These are phyloP conservation scores for Schizothorax lantsangensis DNA, from an alignment of 2,797 vertebrate genomes.

Conservation along the genomic window DNA sequence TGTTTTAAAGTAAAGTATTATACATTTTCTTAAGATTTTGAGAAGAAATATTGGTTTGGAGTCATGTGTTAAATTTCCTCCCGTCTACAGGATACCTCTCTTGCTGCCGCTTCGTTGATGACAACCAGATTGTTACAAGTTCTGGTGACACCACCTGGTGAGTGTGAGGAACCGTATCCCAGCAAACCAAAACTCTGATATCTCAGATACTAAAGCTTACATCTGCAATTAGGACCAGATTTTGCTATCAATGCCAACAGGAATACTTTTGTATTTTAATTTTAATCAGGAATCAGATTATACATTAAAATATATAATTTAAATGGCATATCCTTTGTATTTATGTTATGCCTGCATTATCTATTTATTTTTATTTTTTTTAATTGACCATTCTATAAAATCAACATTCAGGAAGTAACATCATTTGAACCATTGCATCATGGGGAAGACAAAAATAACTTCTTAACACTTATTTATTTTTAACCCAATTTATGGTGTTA, in stretches of 20 bases:
- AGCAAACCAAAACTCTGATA: not conserved
- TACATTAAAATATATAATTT: not conserved
- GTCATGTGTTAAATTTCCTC: conserved; percentile 10
- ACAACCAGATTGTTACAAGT: conserved; percentile 99
- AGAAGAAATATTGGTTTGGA: not conserved
- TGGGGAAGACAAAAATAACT: not conserved
- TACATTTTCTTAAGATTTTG: not conserved
- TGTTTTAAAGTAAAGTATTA: not conserved
- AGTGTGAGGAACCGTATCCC: conserved; percentile 63
- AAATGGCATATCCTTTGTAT: not conserved
- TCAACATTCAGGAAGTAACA: not conserved
- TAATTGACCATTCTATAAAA: not conserved
- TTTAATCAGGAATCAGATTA: not conserved
- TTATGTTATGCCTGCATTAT: no score
- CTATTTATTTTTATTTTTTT: no score
- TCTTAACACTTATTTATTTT: not conserved
- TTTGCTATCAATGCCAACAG: no score
- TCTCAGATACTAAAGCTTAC: not conserved
- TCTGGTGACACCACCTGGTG: conserved; percentile 99
- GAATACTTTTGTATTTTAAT: not conserved
- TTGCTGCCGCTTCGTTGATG: conserved; percentile 99
- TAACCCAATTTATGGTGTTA: not conserved
- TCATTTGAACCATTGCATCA: not conserved
- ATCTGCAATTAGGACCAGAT: not conserved
- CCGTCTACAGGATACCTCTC: conserved; percentile 91